Evolutionary conservation across 2,888 invertebrate species (phyloP).

Genomic region (Euplexia lucipara): DNA sequence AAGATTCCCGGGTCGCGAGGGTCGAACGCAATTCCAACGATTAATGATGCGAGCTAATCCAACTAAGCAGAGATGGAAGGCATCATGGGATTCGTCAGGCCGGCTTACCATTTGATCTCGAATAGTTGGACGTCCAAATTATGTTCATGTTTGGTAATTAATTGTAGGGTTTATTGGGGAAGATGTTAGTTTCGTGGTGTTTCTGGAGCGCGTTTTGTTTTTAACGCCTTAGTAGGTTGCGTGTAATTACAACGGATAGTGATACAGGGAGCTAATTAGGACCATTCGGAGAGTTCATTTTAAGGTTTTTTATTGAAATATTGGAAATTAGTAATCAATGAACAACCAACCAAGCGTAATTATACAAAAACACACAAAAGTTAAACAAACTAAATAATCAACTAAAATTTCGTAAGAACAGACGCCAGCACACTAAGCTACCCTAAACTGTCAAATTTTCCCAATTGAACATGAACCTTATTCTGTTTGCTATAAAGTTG

Average conservation of each 20-base stretch:
- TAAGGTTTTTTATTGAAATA: neutral
- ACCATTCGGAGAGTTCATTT: neutral
- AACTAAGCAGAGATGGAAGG: slow-evolving; percentile 84
- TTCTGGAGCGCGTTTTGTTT: slow-evolving; percentile 29
- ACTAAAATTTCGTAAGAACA: neutral
- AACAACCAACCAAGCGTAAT: neutral
- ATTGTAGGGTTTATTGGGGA: slow-evolving; percentile 53
- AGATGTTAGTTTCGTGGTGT: slow-evolving; percentile 39
- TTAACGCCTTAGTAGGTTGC: slow-evolving; percentile 23
- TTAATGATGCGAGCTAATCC: slow-evolving; percentile 89
- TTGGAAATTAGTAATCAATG: neutral
- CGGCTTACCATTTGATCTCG: slow-evolving; percentile 78
- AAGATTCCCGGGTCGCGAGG: slow-evolving; percentile 80
- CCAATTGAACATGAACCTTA: too few relatives aligned
- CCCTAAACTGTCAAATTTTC: too few relatives aligned
- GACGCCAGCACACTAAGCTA: too few relatives aligned
- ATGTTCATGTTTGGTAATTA: slow-evolving; percentile 60
- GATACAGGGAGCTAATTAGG: neutral
- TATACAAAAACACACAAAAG: neutral
- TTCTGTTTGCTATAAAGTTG: too few relatives aligned
- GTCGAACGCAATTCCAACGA: slow-evolving; percentile 86
- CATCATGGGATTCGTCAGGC: slow-evolving; percentile 79
- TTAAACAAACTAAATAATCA: neutral
- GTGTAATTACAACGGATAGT: slow-evolving; percentile 1
- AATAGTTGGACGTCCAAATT: slow-evolving; percentile 68